phyloP scores from a whole-genome alignment of 2,888 invertebrate genomes.

The Philopedon plagiatum region DNA sequence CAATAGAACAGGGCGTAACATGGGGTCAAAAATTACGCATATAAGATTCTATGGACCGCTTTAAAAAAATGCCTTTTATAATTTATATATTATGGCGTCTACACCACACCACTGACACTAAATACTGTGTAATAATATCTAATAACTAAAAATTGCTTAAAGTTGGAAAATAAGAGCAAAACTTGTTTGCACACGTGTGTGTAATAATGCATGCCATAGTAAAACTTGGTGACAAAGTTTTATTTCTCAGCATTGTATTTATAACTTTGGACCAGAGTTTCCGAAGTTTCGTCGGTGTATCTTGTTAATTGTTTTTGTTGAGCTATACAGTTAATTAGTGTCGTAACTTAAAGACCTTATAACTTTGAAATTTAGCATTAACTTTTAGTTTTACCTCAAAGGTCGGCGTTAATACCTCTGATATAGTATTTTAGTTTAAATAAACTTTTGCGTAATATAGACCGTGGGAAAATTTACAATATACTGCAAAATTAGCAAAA shows the following conservation, averaged over 20 bases:
- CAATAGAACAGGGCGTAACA: too few species aligned
- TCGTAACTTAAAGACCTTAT: slow-evolving; percentile 39
- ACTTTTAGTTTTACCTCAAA: slow-evolving; percentile 8
- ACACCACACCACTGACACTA: background rate
- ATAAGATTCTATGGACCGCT: too few species aligned
- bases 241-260: slow-evolving; percentile 41
- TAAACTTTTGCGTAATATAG: too few species aligned
- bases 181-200: slow-evolving; percentile 50
- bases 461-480: too few species aligned
- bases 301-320: slow-evolving; percentile 41
- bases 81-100: too few species aligned
- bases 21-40: too few species aligned
- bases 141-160: slow-evolving; percentile 28
- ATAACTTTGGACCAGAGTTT: slow-evolving; percentile 40
- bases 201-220: slow-evolving; percentile 46
- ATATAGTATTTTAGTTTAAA: too few species aligned
- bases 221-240: slow-evolving; percentile 45
- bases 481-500: too few species aligned
- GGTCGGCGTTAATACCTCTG: background rate
- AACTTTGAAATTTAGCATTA: slow-evolving; percentile 31
- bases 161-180: slow-evolving; percentile 34
- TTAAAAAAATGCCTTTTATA: too few species aligned
- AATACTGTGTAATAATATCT: slow-evolving; percentile 22
- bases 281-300: slow-evolving; percentile 27
- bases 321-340: slow-evolving; percentile 41